Evolutionary conservation across 1,140 invertebrate genomes (phyloP).

Genomic region (Drosophila mayri): DNA sequence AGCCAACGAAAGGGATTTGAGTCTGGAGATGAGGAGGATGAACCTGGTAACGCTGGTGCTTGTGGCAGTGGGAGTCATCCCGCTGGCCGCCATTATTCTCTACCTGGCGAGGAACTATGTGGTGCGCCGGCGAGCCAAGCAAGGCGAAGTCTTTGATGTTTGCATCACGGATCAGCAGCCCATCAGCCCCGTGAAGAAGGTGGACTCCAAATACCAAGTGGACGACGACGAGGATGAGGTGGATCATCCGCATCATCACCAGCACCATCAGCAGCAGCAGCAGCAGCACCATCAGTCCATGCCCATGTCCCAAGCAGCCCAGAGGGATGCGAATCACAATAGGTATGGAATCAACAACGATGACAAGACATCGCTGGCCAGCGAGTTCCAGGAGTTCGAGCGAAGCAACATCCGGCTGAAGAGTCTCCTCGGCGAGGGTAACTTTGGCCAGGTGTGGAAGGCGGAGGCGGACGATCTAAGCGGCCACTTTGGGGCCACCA

Average conservation of each 20-base stretch:
- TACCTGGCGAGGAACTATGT: constrained; percentile 86
- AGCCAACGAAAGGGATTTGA: constrained; percentile 83
- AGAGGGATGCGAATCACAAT: constrained; percentile 76
- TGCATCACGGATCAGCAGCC: constrained; percentile 86
- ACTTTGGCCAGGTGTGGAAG: constrained; percentile 95
- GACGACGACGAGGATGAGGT: constrained; percentile 85
- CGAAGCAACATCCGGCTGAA: constrained; percentile 91
- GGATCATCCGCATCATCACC: constrained; percentile 85
- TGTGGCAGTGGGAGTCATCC: constrained; percentile 87
- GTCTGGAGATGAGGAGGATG: constrained; percentile 86
- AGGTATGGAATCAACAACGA: constrained; percentile 57
- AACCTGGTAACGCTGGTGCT: constrained; percentile 87
- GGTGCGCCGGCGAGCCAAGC: constrained; percentile 86
- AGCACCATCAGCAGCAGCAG: constrained; percentile 48
- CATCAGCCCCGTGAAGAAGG: constrained; percentile 81
- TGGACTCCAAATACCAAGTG: constrained; percentile 76
- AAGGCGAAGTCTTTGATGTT: constrained; percentile 87
- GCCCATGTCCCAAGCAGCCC: constrained; percentile 35
- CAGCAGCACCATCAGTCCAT: constrained; percentile 50
- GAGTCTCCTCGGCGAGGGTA: constrained; percentile 92
- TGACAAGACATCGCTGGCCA: constrained; percentile 74
- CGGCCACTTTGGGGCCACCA: constrained; percentile 90
- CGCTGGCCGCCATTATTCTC: constrained; percentile 86
- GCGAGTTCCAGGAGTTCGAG: constrained; percentile 90
- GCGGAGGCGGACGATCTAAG: constrained; percentile 92